phyloP scores from a whole-genome alignment of 2,888 invertebrate species.

The Tillus elongatus region DNA sequence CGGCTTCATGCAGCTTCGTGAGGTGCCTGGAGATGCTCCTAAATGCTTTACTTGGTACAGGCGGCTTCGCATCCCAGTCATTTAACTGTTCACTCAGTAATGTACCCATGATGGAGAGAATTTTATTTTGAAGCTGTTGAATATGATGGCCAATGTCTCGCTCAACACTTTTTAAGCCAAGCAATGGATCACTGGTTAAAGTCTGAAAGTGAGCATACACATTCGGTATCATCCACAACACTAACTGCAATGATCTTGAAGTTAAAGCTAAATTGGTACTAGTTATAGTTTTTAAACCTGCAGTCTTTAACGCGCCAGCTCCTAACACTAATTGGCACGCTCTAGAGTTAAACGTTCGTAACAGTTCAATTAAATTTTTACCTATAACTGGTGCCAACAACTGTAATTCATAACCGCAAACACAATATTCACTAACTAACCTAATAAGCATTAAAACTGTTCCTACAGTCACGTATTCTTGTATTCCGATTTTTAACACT shows the following conservation, averaged over 20 bases:
- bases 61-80: constrained; percentile 90
- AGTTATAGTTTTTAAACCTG: constrained; percentile 89
- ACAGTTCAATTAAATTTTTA: constrained; percentile 76
- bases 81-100: constrained; percentile 72
- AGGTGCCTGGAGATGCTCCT: constrained; percentile 81
- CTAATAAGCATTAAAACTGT: constrained; percentile 81
- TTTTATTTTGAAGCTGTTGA: constrained; percentile 84
- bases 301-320: constrained; percentile 90
- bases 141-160: constrained; percentile 81
- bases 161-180: constrained; percentile 62
- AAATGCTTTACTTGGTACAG: constrained; percentile 86
- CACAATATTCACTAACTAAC: constrained; percentile 88
- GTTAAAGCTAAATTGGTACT: constrained; percentile 87
- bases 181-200: constrained; percentile 46
- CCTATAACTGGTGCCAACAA: constrained; percentile 72
- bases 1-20: constrained; percentile 84
- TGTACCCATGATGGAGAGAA: constrained; percentile 81
- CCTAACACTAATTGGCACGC: constrained; percentile 92
- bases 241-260: constrained; percentile 65
- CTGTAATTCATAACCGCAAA: constrained; percentile 67
- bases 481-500: constrained; percentile 36
- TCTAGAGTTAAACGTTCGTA: constrained; percentile 78
- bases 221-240: constrained; percentile 70
- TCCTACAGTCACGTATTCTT: constrained; percentile 67
- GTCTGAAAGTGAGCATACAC: constrained; percentile 60